A percentile compares a stretch with the other conserved stretches of the same genome.
These are phyloP conservation scores for Hyperoplus lanceolatus DNA, from an alignment of 2,797 vertebrate species.

Conservation along the genomic window DNA sequence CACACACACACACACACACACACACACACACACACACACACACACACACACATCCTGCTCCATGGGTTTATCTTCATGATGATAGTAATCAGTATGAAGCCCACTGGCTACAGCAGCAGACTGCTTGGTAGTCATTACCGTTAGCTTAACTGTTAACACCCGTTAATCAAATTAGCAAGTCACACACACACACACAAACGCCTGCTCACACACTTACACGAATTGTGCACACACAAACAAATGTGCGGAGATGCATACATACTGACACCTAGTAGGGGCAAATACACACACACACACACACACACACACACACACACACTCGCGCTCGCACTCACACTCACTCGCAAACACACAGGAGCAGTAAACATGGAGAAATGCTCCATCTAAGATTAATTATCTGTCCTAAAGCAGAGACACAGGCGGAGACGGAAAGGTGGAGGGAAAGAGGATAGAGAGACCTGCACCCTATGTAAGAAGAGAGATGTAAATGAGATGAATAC, in stretches of 20 bases:
- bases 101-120: conserved; percentile 78
- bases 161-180: conserved; percentile 85
- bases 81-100: conserved; percentile 82
- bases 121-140: conserved; percentile 84
- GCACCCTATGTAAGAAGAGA: conserved; percentile 62
- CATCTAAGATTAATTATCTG: conserved; percentile 80
- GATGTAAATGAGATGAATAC: conserved; percentile 64
- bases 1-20: conserved; percentile 40
- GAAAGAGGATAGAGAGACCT: conserved; percentile 52
- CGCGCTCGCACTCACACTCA: background rate
- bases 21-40: conserved; percentile 37
- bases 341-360: conserved; percentile 42
- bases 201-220: conserved; percentile 20
- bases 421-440: conserved; percentile 50
- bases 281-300: conserved; percentile 9
- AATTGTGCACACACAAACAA: conserved; percentile 27
- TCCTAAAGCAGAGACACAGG: conserved; percentile 69
- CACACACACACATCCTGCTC: conserved; percentile 50
- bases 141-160: conserved; percentile 85
- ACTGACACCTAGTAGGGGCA: background rate
- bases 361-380: conserved; percentile 71
- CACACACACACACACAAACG: conserved; percentile 38
- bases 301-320: background rate
- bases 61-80: conserved; percentile 80
- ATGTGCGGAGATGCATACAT: background rate